A percentile compares a stretch with the other conserved stretches of the same genome.
phyloP scores from a whole-genome alignment of 2,113 vertebrate species.

The Sinocyclocheilus anophthalmus region DNA sequence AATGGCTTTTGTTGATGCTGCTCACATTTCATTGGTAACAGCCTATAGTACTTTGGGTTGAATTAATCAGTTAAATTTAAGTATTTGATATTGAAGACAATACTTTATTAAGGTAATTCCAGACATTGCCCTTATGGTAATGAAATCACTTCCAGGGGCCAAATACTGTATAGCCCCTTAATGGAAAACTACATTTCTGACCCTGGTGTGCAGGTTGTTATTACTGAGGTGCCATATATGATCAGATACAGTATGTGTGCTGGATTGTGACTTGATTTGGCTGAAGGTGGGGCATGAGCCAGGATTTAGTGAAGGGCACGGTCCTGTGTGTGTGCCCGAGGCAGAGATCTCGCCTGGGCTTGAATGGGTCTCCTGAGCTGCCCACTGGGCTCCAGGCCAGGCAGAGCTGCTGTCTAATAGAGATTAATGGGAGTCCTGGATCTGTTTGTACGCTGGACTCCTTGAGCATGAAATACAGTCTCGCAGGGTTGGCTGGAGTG shows the following conservation, averaged over 20 bases:
- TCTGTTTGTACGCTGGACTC: constrained; percentile 57
- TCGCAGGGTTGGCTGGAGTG: constrained; percentile 54
- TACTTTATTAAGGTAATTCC: too few species aligned
- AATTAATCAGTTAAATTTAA: too few species aligned
- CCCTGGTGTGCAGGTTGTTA: not conserved
- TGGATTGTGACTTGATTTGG: constrained; percentile 33
- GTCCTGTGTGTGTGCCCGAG: constrained; percentile 39
- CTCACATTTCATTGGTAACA: too few species aligned
- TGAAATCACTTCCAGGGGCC: too few species aligned
- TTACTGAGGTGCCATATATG: not conserved
- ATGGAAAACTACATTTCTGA: not conserved
- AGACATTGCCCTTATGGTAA: too few species aligned
- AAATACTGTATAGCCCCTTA: too few species aligned
- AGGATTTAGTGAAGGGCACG: constrained; percentile 36
- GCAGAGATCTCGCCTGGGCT: constrained; percentile 46
- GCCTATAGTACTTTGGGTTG: too few species aligned
- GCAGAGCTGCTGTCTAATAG: constrained; percentile 56
- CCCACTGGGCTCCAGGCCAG: constrained; percentile 55
- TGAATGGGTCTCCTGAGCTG: constrained; percentile 54
- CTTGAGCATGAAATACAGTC: constrained; percentile 63
- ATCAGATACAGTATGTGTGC: not conserved
- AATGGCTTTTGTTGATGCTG: too few species aligned
- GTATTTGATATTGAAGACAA: too few species aligned
- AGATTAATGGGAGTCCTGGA: constrained; percentile 60
- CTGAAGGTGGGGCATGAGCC: constrained; percentile 28